These are phyloP conservation scores for Pollenia labialis DNA, from an alignment of 2,888 invertebrate genomes.

Conservation along the genomic window DNA sequence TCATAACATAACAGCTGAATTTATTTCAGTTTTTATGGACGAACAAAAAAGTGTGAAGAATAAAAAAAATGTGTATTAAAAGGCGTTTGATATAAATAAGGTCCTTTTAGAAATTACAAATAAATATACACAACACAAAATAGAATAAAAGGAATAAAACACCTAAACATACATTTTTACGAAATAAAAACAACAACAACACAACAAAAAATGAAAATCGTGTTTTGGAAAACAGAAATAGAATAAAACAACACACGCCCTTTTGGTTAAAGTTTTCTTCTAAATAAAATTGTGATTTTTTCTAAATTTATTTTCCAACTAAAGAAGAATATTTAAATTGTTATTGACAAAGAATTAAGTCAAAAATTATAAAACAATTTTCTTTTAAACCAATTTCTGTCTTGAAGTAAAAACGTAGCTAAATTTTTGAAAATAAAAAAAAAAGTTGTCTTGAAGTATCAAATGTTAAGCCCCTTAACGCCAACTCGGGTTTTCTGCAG, in stretches of 20 bases:
- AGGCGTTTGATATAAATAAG: conserved; percentile 27
- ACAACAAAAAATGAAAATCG: background rate
- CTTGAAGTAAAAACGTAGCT: too few relatives aligned
- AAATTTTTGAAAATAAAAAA: too few relatives aligned
- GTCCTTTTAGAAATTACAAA: background rate
- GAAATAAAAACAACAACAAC: conserved; percentile 15
- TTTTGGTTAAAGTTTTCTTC: conserved; percentile 30
- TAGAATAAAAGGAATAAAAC: background rate
- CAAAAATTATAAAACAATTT: background rate
- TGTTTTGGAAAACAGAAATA: background rate
- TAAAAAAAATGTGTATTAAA: background rate
- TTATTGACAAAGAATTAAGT: background rate
- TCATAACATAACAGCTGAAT: conserved; percentile 50
- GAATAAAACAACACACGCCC: conserved; percentile 32
- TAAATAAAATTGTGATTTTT: conserved; percentile 21
- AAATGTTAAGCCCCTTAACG: too few relatives aligned
- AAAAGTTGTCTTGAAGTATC: too few relatives aligned
- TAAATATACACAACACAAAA: background rate
- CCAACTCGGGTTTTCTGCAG: too few relatives aligned
- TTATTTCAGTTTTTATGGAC: conserved; percentile 38
- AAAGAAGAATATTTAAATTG: too few relatives aligned
- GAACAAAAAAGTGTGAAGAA: conserved; percentile 9
- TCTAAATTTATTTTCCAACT: too few relatives aligned
- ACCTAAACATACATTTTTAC: conserved; percentile 12
- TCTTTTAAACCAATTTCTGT: too few relatives aligned